Evolutionary conservation across 1,140 invertebrate genomes (phyloP).

Genomic region (Brachionus manjavacas): DNA sequence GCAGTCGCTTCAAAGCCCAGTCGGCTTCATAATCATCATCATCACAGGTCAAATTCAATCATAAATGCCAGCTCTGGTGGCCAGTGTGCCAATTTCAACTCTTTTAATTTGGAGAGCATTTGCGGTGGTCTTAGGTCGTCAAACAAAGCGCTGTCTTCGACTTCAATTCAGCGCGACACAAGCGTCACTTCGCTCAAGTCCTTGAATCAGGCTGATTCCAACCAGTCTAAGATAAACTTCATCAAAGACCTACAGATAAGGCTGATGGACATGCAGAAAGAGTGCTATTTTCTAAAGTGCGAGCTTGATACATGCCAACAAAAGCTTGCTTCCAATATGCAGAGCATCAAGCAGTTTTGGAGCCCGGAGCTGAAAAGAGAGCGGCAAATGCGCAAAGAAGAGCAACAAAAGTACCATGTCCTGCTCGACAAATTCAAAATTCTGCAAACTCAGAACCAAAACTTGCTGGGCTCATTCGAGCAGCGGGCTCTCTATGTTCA

Average conservation of each 20-base stretch:
- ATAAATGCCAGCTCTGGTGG: neutral
- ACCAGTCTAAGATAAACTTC: constrained; percentile 32
- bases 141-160: neutral
- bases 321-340: constrained; percentile 91
- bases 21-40: neutral
- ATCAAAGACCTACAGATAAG: constrained; percentile 38
- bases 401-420: constrained; percentile 78
- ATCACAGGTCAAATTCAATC: constrained; percentile 25
- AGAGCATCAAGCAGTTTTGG: constrained; percentile 99
- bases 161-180: neutral
- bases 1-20: neutral
- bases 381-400: constrained; percentile 87
- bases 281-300: constrained; percentile 28
- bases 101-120: neutral
- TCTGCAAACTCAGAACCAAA: constrained; percentile 69
- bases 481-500: constrained; percentile 16
- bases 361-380: constrained; percentile 98
- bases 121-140: neutral
- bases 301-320: constrained; percentile 15
- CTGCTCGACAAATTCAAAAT: constrained; percentile 75
- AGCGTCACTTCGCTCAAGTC: constrained; percentile 11
- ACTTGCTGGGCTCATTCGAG: neutral
- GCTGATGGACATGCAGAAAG: constrained; percentile 37
- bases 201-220: neutral
- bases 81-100: neutral